phyloP scores from a whole-genome alignment of 64 coral and sea anemone species.

The Platygyra sinensis region DNA sequence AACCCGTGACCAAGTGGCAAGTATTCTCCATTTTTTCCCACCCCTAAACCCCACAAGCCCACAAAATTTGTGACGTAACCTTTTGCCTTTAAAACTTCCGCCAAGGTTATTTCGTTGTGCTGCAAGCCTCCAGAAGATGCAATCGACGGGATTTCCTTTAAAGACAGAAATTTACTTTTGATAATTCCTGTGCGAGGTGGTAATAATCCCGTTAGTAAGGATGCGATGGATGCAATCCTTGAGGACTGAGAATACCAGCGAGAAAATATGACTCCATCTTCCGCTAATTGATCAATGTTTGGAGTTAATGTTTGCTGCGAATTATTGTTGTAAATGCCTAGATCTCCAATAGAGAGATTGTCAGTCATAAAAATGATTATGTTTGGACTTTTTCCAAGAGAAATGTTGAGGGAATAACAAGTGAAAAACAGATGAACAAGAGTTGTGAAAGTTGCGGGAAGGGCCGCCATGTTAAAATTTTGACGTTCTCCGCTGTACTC shows the following conservation, averaged over 20 bases:
- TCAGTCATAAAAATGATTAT: slow-evolving; percentile 76
- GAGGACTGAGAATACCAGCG: slow-evolving; percentile 81
- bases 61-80: slow-evolving; percentile 80
- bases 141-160: slow-evolving; percentile 77
- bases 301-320: slow-evolving; percentile 39
- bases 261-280: slow-evolving; percentile 61
- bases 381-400: slow-evolving; percentile 25
- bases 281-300: slow-evolving; percentile 66
- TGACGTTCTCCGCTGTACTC: slow-evolving; percentile 15
- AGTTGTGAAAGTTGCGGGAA: background rate
- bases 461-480: slow-evolving; percentile 52
- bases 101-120: slow-evolving; percentile 52
- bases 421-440: background rate
- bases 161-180: slow-evolving; percentile 84
- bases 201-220: slow-evolving; percentile 84
- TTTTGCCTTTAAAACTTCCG: slow-evolving; percentile 62
- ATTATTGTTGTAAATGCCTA: slow-evolving; percentile 55
- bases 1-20: slow-evolving; percentile 86
- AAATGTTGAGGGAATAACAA: background rate
- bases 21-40: slow-evolving; percentile 73
- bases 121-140: slow-evolving; percentile 89
- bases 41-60: slow-evolving; percentile 83
- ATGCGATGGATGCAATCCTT: slow-evolving; percentile 69
- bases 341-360: slow-evolving; percentile 66
- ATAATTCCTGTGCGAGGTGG: slow-evolving; percentile 91